A percentile compares a stretch with the other conserved stretches of the same genome.
Evolutionary conservation across 2,797 vertebrate species (phyloP).

Genomic region (Hydrolagus colliei): DNA sequence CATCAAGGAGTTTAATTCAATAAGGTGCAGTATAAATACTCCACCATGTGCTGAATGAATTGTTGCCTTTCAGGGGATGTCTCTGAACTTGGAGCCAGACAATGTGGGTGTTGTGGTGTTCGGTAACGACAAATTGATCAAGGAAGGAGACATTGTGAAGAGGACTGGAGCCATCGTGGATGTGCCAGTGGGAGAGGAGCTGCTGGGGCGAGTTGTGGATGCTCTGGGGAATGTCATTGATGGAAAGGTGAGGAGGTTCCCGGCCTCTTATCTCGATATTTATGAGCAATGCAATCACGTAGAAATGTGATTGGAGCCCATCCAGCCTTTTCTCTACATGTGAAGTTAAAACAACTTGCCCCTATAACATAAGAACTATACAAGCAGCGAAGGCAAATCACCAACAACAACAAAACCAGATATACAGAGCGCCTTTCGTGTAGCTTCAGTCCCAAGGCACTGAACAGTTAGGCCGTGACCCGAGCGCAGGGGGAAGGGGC

Average conservation of each 20-base stretch:
- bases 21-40: neutral
- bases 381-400: too few relatives aligned
- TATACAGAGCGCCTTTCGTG: too few relatives aligned
- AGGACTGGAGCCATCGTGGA: conserved; percentile 91
- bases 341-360: too few relatives aligned
- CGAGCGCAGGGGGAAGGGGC: too few relatives aligned
- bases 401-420: too few relatives aligned
- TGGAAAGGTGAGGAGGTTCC: conserved; percentile 71
- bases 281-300: neutral
- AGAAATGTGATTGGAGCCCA: too few relatives aligned
- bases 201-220: conserved; percentile 86
- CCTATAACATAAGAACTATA: too few relatives aligned
- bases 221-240: conserved; percentile 89
- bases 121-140: conserved; percentile 93
- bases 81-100: conserved; percentile 95
- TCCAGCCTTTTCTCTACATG: too few relatives aligned
- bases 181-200: conserved; percentile 83
- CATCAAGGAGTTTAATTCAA: too few relatives aligned
- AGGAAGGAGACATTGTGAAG: conserved; percentile 92
- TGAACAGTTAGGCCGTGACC: too few relatives aligned
- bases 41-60: neutral
- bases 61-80: conserved; percentile 74
- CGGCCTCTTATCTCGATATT: neutral
- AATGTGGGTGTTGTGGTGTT: conserved; percentile 96
- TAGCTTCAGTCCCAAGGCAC: too few relatives aligned